Conservation (phyloP, 2,888 invertebrate genomes). For the Escarpia spicata region DNA sequence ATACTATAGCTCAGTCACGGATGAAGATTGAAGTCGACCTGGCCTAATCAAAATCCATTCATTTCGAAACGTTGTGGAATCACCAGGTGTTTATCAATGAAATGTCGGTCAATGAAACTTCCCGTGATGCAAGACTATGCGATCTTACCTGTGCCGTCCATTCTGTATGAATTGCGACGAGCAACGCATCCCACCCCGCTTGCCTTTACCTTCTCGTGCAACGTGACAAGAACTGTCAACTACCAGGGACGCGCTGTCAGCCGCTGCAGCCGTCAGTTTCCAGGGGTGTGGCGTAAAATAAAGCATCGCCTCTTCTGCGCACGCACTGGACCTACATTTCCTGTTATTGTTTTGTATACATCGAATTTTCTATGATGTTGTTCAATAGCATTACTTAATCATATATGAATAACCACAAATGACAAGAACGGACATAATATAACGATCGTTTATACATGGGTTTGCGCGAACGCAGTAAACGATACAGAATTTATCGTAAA, state of each 20-base stretch:
- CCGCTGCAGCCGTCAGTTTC: background rate
- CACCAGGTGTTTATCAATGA: background rate
- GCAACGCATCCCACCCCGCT: background rate
- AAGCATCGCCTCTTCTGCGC: background rate
- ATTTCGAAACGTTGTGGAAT: background rate
- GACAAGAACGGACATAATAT: background rate
- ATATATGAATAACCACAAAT: background rate
- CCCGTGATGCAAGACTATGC: background rate
- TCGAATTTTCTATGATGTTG: background rate
- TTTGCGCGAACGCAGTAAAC: background rate
- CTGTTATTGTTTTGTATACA: background rate
- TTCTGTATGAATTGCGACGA: background rate
- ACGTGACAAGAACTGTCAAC: slow-evolving; percentile 5
- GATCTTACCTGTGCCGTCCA: slow-evolving; percentile 16
- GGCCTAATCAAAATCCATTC: background rate
- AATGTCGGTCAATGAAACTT: background rate
- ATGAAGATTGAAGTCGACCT: background rate
- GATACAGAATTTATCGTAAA: background rate
- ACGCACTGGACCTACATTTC: background rate
- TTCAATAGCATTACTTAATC: background rate
- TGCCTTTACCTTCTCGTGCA: background rate
- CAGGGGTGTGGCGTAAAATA: background rate
- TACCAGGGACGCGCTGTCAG: background rate
- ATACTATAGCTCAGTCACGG: too few species aligned
- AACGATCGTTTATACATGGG: background rate